Evolutionary conservation across 1,140 invertebrate genomes (phyloP), one percentile per base, ranked within the genome.

Genomic region (Dufourea novaeangliae): DNA sequence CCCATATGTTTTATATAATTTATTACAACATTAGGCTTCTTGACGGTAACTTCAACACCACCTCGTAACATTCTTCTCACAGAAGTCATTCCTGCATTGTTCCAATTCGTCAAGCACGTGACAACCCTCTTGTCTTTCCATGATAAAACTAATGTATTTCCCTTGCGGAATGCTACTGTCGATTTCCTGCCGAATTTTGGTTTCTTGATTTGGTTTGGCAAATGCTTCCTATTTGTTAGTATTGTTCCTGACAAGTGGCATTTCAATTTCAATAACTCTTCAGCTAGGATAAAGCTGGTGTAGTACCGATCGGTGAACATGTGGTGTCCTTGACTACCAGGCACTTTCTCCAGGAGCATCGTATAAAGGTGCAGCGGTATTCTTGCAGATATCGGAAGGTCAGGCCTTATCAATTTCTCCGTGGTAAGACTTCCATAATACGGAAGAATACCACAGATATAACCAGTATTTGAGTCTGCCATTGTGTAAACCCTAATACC

Each of bases 151-250:
- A 68, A 37, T 11, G 25, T 52, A 54, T 54, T 54, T 14, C n/a
- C 6, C 10, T 54, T n/a, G n/a, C n/a, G 29, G 12, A 7, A 52
- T 34, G 66, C 66, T 34, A 25, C 22, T 37, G 46, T 68, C 2
- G n/a, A 52, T 54, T 34, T 52, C 2, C 17, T 69, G n/a, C 3
- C 2, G n/a, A 79, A 39, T 57, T 79, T 62, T 71, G 54, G 46
- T 27, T 84, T 84, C 50, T 77, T 79, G 46, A 84, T 82, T 54
- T 56, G 14, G 12, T 27, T 37, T 29, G 72, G 79, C 67, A 67
- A 37, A 37, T 46, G n/a, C 61, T 86, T 79, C 66, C 69, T 54
- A 54, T 54, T 54, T 25, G 50, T 54, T 54, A 54, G 25, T n/a
- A 54, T 54, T 54, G 50, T 54, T 54, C 50, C 50, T 54, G 50